A percentile compares a stretch with the other conserved stretches of the same genome.
These are phyloP conservation scores for Melolontha melolontha DNA, from an alignment of 2,888 invertebrate species.

Conservation along the genomic window DNA sequence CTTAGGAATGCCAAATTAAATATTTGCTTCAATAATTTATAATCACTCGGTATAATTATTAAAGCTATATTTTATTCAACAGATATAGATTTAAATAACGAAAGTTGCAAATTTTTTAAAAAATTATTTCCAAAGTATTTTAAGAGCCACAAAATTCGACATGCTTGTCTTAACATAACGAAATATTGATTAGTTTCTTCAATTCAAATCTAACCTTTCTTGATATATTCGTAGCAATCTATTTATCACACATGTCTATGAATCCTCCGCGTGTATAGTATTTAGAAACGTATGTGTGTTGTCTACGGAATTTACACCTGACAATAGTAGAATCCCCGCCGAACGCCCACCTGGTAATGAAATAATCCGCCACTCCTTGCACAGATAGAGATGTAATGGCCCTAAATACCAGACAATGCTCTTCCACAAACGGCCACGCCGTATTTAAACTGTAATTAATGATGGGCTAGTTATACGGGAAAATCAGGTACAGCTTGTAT, in stretches of 20 bases:
- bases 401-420: constrained; percentile 59
- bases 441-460: constrained; percentile 57
- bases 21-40: no score
- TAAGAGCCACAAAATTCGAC: no score
- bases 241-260: constrained; percentile 27
- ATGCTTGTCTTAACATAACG: no score
- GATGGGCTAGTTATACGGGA: constrained; percentile 44
- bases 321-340: constrained; percentile 62
- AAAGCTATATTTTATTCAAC: no score
- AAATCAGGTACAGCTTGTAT: constrained; percentile 25
- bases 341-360: constrained; percentile 63
- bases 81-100: no score
- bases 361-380: constrained; percentile 65
- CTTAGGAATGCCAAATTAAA: no score
- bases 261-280: constrained; percentile 16
- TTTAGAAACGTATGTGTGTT: constrained; percentile 39
- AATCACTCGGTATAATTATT: no score
- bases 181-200: no score
- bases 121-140: no score
- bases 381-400: constrained; percentile 65
- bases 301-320: constrained; percentile 62
- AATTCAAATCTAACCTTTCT: no score
- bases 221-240: constrained; percentile 8
- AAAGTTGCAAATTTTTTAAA: no score
- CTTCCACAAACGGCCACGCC: constrained; percentile 50